Base-by-base conservation (phyloP, 2,113 vertebrate species). In the Mus pahari region DNA sequence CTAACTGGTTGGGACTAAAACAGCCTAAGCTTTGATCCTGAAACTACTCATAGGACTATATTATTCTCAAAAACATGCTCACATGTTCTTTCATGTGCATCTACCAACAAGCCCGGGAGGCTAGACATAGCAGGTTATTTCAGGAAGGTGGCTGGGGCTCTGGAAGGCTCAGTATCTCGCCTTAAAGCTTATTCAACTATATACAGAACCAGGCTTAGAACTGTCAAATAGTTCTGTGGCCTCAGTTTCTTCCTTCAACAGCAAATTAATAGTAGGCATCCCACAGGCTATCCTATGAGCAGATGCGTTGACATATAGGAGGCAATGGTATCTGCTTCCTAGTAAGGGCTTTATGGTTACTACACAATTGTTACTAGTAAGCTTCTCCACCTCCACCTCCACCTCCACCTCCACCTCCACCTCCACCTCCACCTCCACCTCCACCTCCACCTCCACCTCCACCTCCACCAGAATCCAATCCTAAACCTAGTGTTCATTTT, bases 61-160 rank as follows among this genome's bases (percentile, higher is more conserved):
- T 39, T 70, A 22, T 55, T 91, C 53, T 53, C 71, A 82, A 94
- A 95, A 77, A n/a, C 28, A 89, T 39, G 70, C 83, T 90, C 48
- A 66, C 77, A 58, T 68, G 17, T n/a, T 71, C 39, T 36, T 83
- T 95, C 55, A 91, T 64, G 58, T 82, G 60, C 53, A 39, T 68
- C 68, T 48, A 78, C 36, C 83, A 96, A 84, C 24, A 87, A 87
- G 39, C 50, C 86, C 36, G 9, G 20, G 8, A 50, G 45, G 22
- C 73, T 90, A 83, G 50, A 89, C 16, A 50, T 12, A 84, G 36
- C n/a, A 50, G 73, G 9, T 31, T 64, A 31, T 78, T 93, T 92
- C 78, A 92, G 55, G 83, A 53, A 81, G 55, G 19, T 87, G 71
- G 55, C 28, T 75, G 28, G 55, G 60, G 45, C 8, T 78, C 82